phyloP scores from a whole-genome alignment of 2,797 vertebrate species.

The Gymnocypris eckloni region DNA sequence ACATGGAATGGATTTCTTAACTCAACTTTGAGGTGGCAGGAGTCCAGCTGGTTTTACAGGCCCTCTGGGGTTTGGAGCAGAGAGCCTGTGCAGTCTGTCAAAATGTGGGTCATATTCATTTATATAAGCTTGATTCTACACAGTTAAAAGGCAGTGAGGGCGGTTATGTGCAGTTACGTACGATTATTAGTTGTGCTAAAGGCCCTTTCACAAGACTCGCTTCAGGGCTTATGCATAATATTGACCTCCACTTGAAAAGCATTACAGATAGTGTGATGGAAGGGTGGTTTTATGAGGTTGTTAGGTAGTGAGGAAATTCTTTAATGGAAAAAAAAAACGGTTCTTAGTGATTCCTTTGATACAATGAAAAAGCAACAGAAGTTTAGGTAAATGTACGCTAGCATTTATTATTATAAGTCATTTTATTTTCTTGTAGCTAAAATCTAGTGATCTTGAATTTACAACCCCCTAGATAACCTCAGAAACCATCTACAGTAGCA shows the following conservation, averaged over 20 bases:
- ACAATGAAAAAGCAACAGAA: neutral
- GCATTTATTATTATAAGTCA: neutral
- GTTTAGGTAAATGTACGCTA: neutral
- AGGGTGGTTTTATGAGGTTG: neutral
- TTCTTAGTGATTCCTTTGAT: neutral
- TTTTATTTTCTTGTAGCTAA: too few species aligned
- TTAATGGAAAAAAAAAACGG: neutral
- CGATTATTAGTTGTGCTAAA: slow-evolving; percentile 18
- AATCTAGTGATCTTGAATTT: neutral
- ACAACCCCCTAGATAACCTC: too few species aligned
- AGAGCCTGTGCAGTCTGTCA: slow-evolving; percentile 1
- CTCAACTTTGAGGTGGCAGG: slow-evolving; percentile 28
- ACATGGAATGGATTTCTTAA: slow-evolving; percentile 38
- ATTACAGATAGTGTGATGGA: neutral
- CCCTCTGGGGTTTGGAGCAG: slow-evolving; percentile 2
- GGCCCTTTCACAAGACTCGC: slow-evolving; percentile 12
- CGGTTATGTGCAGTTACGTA: neutral
- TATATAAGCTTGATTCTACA: neutral
- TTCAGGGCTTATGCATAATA: neutral
- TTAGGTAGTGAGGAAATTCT: neutral
- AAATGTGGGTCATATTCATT: slow-evolving; percentile 39
- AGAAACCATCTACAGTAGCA: neutral
- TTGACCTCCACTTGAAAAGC: neutral
- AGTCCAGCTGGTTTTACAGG: slow-evolving; percentile 31
- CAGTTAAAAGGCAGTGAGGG: slow-evolving; percentile 21